Base-by-base conservation (phyloP, 1,140 invertebrate genomes). In the Paraescarpia echinospica region DNA sequence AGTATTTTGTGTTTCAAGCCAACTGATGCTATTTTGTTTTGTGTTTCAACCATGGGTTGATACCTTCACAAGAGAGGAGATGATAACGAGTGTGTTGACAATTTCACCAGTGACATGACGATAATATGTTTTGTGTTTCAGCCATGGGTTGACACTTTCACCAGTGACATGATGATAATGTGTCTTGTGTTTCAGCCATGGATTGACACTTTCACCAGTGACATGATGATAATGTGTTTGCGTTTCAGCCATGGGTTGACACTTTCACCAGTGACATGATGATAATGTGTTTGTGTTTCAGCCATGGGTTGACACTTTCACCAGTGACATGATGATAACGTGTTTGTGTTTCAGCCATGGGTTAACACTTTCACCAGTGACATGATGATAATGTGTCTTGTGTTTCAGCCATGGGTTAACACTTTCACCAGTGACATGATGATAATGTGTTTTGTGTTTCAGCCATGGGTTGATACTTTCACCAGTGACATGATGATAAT, bases 401-500 rank as follows among this genome's bases (percentile, higher is more conserved):
- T 41, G 41, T 41, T 96, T 93, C 94, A 98, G 97, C 98, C 98
- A 6, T 99, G 99, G 98, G 96, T 99, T 89, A 99, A 99, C 94
- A 99, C 98, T 97, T 99, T 99, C 96, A 98, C 98, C 9, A 98
- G 98, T 93, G 97, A 99, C 96, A 98, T 98, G 34, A 98, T 98
- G 97, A 97, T 98, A n/a, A n/a, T n/a, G 18, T 89, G 51, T 33
- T 90, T 77, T 91, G 96, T n/a, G n/a, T n/a, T 96, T 93, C 94
- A 98, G 97, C 98, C 98, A 6, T 99, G 98, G 98, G 96, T 99
- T 89, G 99, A 99, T 94, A 99, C 98, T 97, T 99, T 99, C 96
- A 98, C n/a, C n/a, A n/a, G n/a, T n/a, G n/a, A n/a, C n/a, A n/a
- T n/a, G n/a, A n/a, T n/a, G n/a, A n/a, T n/a, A n/a, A 22, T 89